Conservation (phyloP, 2,888 invertebrate genomes). For the Gastrophysa polygoni region DNA sequence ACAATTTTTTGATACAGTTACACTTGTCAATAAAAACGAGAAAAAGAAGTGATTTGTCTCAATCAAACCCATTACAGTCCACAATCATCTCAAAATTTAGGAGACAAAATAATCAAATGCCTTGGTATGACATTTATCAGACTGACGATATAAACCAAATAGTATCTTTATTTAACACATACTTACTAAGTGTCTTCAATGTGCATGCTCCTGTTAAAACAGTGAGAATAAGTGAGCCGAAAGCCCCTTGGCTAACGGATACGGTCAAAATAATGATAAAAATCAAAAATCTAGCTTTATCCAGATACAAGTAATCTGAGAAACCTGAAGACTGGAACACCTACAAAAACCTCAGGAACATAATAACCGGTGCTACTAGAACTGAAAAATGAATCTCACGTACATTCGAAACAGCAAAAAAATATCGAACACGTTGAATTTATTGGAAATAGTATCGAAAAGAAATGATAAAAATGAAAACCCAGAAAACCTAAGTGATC, state of each 20-base stretch:
- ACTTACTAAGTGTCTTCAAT: conserved; percentile 14
- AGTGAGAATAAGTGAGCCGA: background rate
- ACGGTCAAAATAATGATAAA: background rate
- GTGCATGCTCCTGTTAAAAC: conserved; percentile 14
- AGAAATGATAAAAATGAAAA: background rate
- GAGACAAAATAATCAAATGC: no score
- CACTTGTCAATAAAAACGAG: no score
- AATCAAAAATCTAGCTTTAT: background rate
- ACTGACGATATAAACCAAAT: no score
- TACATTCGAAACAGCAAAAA: background rate
- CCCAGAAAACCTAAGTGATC: background rate
- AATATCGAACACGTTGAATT: background rate
- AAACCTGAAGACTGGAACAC: background rate
- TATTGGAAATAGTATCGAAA: no score
- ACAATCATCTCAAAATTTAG: no score
- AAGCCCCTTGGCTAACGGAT: background rate
- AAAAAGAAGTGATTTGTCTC: no score
- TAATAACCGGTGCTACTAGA: background rate
- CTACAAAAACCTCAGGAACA: background rate
- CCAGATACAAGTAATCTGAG: conserved; percentile 12
- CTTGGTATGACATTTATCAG: no score
- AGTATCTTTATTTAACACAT: no score
- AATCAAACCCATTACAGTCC: no score
- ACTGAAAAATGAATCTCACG: background rate
- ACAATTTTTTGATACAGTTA: no score